Evolutionary conservation across 2,888 invertebrate genomes (phyloP).

Genomic region (Amiota minor): DNA sequence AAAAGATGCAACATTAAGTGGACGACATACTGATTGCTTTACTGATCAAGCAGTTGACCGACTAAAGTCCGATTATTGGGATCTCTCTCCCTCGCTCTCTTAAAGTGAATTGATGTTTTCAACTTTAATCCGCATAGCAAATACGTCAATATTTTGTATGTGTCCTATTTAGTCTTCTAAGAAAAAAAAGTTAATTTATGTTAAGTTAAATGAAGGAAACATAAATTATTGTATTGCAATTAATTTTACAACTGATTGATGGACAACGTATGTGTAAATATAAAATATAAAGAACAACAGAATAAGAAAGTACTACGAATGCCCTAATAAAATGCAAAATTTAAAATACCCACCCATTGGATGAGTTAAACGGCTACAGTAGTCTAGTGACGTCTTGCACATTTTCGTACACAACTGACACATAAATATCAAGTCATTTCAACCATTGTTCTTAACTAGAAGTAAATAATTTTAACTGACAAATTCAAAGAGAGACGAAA

Average conservation of each 20-base stretch:
- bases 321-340: conserved; percentile 3
- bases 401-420: conserved; percentile 42
- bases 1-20: not conserved
- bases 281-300: not conserved
- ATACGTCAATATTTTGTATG: conserved; percentile 23
- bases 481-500: not conserved
- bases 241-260: conserved; percentile 18
- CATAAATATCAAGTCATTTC: not conserved
- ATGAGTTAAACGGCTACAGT: not conserved
- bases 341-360: conserved; percentile 9
- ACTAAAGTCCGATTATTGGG: conserved; percentile 42
- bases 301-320: not conserved
- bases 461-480: not conserved
- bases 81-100: not conserved
- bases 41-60: conserved; percentile 50
- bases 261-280: not conserved
- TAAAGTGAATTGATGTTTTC: conserved; percentile 54
- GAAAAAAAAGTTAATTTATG: conserved; percentile 47
- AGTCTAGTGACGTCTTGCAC: conserved; percentile 39
- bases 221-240: conserved; percentile 29
- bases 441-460: not conserved
- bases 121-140: conserved; percentile 8
- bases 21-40: conserved; percentile 26
- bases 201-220: conserved; percentile 45
- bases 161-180: not conserved